These are phyloP conservation scores for Pogonomyrmex barbatus DNA, from an alignment of 1,140 invertebrate genomes.

Conservation along the genomic window DNA sequence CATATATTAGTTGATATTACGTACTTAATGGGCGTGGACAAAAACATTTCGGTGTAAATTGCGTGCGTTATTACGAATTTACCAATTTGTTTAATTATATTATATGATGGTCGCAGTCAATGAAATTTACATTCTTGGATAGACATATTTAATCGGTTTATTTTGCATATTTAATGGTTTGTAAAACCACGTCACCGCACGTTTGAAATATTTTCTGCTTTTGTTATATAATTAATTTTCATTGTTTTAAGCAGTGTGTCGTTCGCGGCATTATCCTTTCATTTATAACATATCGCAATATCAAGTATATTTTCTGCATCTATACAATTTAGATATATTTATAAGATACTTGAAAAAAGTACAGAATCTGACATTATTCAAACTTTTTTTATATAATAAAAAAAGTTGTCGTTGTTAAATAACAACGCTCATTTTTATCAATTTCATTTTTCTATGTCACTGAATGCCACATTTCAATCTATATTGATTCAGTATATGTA, in stretches of 20 bases:
- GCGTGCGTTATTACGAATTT: slow-evolving; percentile 34
- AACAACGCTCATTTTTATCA: background rate
- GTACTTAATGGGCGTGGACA: background rate
- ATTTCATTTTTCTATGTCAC: background rate
- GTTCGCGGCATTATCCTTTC: background rate
- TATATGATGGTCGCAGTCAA: background rate
- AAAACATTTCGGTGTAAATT: slow-evolving; percentile 23
- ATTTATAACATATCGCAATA: background rate
- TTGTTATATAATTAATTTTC: slow-evolving; percentile 11
- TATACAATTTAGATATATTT: background rate
- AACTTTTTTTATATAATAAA: background rate
- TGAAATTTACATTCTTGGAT: slow-evolving; percentile 49
- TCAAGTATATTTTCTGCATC: background rate
- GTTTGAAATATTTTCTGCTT: background rate
- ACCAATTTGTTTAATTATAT: slow-evolving; percentile 42
- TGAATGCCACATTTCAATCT: background rate
- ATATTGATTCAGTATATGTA: background rate
- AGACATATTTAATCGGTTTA: slow-evolving; percentile 35
- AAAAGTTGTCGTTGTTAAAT: background rate
- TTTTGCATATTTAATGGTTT: slow-evolving; percentile 41
- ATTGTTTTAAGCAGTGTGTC: slow-evolving; percentile 14
- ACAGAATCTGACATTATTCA: background rate
- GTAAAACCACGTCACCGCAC: slow-evolving; percentile 7
- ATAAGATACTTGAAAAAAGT: slow-evolving; percentile 31
- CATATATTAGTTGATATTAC: background rate